Percentiles rank a stretch among this genome's conserved stretches.
These are phyloP conservation scores for Bambusicola thoracicus DNA, from an alignment of 2,113 vertebrate genomes.

Conservation along the genomic window DNA sequence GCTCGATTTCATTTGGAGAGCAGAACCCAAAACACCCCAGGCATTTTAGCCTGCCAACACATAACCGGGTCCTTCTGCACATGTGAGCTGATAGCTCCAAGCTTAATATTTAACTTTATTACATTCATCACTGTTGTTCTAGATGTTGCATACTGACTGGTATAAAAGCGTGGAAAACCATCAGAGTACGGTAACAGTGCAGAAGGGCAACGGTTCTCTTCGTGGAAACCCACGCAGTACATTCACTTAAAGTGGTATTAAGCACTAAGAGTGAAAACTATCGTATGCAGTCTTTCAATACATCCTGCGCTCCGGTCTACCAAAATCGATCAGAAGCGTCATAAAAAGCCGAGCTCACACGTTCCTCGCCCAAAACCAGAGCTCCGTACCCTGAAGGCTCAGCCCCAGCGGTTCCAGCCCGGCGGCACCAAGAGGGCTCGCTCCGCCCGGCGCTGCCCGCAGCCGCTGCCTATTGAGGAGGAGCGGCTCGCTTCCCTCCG, in stretches of 20 bases:
- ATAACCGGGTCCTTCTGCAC: not conserved
- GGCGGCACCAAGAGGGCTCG: too few species aligned
- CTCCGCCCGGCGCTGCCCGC: too few species aligned
- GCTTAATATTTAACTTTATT: not conserved
- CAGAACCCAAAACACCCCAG: not conserved
- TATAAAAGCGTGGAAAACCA: not conserved
- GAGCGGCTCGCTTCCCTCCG: not conserved
- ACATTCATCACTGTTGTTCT: not conserved
- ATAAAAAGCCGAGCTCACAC: not conserved
- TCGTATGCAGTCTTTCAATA: not conserved
- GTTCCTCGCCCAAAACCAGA: not conserved
- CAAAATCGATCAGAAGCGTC: not conserved
- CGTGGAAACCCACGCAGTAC: not conserved
- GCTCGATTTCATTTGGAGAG: not conserved
- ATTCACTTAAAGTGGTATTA: not conserved
- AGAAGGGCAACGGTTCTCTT: not conserved
- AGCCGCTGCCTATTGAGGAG: too few species aligned
- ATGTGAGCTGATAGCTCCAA: not conserved
- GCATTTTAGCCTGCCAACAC: not conserved
- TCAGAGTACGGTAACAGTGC: not conserved
- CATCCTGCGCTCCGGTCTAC: not conserved
- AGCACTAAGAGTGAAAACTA: not conserved
- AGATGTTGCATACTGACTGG: not conserved
- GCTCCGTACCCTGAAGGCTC: not conserved
- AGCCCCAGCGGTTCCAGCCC: too few species aligned